These are phyloP conservation scores for Cryptus armator DNA, from an alignment of 2,888 invertebrate genomes.

Conservation along the genomic window DNA sequence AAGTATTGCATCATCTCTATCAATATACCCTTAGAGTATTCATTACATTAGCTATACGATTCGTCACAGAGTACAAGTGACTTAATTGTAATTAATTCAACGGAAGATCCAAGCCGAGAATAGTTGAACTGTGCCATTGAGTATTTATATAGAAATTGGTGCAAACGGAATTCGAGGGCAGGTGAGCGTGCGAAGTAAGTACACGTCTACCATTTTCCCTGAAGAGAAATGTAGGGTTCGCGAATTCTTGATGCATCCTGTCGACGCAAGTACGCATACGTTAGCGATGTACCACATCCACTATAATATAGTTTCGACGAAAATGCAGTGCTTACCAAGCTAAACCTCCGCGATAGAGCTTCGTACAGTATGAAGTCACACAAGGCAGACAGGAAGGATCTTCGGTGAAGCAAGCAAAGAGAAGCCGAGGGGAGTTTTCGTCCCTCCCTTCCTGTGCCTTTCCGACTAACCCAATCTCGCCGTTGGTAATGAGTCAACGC, in stretches of 20 bases:
- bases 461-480: slow-evolving; percentile 72
- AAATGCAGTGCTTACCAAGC: not conserved
- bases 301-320: slow-evolving; percentile 28
- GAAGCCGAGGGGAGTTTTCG: not conserved
- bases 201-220: not conserved
- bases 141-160: not conserved
- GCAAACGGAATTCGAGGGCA: not conserved
- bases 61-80: too few species aligned
- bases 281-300: slow-evolving; percentile 24
- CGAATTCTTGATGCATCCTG: slow-evolving; percentile 36
- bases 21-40: too few species aligned
- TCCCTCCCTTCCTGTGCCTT: slow-evolving; percentile 33
- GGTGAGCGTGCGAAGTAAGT: not conserved
- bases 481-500: slow-evolving; percentile 79
- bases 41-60: too few species aligned
- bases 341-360: slow-evolving; percentile 3
- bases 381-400: slow-evolving; percentile 38
- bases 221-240: slow-evolving; percentile 24
- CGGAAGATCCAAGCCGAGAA: slow-evolving; percentile 1
- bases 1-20: too few species aligned
- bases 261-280: slow-evolving; percentile 55
- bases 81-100: not conserved
- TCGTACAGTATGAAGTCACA: slow-evolving; percentile 29
- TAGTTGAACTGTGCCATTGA: not conserved
- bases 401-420: slow-evolving; percentile 25